Conservation (phyloP, 2,888 invertebrate species). For the Apamea epomidion region DNA sequence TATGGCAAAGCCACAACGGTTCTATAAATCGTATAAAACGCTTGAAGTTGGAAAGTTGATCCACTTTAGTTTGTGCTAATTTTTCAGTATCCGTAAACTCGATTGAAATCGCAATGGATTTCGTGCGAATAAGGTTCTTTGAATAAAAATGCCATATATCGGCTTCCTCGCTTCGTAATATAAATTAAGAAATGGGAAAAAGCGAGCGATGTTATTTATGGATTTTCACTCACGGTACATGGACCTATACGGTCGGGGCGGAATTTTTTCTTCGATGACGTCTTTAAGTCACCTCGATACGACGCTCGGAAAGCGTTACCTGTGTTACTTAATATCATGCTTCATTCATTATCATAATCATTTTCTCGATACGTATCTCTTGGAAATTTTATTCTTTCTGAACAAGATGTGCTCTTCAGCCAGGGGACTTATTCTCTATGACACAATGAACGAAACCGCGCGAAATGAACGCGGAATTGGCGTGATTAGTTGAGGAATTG, state of each 20-base stretch:
- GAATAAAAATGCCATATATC: background rate
- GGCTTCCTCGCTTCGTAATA: background rate
- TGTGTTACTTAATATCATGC: background rate
- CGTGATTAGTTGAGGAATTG: too few relatives aligned
- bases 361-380: background rate
- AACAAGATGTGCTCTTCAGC: background rate
- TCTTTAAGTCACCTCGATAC: background rate
- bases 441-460: too few relatives aligned
- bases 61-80: conserved; percentile 32
- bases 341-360: background rate
- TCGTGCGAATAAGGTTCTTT: conserved; percentile 3
- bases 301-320: background rate
- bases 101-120: conserved; percentile 52
- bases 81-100: conserved; percentile 28
- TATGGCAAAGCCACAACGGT: conserved; percentile 1
- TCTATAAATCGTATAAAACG: conserved; percentile 11
- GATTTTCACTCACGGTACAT: background rate
- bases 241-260: background rate
- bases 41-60: conserved; percentile 15
- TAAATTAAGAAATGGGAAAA: background rate
- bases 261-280: background rate
- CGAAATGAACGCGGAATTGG: too few relatives aligned
- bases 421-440: background rate
- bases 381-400: background rate
- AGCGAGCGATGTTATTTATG: background rate